Conservation (phyloP, 2,888 invertebrate species). For the Nipponacmea schrenckii region DNA sequence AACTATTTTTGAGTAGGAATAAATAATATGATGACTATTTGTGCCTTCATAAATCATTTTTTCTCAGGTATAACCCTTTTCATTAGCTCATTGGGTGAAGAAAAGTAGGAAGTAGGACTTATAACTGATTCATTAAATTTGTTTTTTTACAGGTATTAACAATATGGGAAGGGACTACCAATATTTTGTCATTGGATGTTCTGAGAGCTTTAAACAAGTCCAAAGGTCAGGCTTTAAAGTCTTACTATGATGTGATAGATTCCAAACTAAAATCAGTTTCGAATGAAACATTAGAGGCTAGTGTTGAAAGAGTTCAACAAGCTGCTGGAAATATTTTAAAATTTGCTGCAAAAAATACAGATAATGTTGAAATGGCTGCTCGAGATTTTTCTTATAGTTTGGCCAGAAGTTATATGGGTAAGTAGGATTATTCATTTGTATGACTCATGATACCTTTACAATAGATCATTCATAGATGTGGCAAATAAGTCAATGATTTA, state of each 20-base stretch:
- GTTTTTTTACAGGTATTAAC: constrained; percentile 68
- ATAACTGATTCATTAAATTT: too few species aligned
- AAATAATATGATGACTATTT: too few species aligned
- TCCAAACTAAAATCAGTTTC: constrained; percentile 40
- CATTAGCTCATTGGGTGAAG: too few species aligned
- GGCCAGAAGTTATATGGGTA: constrained; percentile 67
- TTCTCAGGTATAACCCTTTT: too few species aligned
- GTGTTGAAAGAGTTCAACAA: constrained; percentile 43
- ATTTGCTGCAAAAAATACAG: constrained; percentile 43
- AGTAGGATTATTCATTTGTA: constrained; percentile 11
- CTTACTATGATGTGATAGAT: constrained; percentile 59
- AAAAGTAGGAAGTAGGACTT: too few species aligned
- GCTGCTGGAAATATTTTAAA: constrained; percentile 33
- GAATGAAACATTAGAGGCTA: constrained; percentile 27
- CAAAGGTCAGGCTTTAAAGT: constrained; percentile 66
- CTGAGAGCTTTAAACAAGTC: constrained; percentile 70
- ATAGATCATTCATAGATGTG: too few species aligned
- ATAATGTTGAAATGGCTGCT: constrained; percentile 67
- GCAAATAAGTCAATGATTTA: too few species aligned
- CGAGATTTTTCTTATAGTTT: constrained; percentile 70
- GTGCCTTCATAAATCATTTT: too few species aligned
- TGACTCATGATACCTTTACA: not conserved
- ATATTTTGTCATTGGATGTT: constrained; percentile 72
- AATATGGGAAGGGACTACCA: constrained; percentile 75
- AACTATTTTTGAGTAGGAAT: too few species aligned